Conservation (phyloP, 2,888 invertebrate species). For the Masnerella sp. region DNA sequence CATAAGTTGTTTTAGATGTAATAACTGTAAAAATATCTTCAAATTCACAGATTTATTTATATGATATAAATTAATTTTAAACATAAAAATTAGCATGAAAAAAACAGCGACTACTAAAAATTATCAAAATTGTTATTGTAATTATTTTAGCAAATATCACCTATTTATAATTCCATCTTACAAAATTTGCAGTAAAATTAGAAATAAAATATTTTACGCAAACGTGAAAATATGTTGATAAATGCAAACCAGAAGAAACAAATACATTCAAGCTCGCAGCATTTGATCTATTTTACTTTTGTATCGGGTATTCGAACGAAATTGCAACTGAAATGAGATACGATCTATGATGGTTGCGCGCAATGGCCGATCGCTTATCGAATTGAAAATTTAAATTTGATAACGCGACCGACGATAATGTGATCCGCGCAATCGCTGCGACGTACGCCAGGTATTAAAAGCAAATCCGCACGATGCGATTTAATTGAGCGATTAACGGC, state of each 20-base stretch:
- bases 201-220: no score
- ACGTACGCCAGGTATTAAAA: constrained; percentile 70
- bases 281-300: constrained; percentile 27
- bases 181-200: no score
- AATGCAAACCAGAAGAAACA: background rate
- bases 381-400: constrained; percentile 56
- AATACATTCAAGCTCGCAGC: background rate
- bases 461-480: constrained; percentile 75
- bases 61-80: no score
- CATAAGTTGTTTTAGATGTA: no score
- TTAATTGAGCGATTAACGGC: constrained; percentile 78
- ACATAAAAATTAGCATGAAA: no score
- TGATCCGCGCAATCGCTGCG: constrained; percentile 59
- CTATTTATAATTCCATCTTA: no score
- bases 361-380: constrained; percentile 36
- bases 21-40: no score
- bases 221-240: no score
- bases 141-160: background rate
- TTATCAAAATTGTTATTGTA: no score
- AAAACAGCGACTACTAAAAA: no score
- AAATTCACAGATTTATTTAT: no score
- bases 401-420: constrained; percentile 50
- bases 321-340: constrained; percentile 29
- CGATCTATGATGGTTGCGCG: constrained; percentile 19
- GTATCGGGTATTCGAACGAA: constrained; percentile 1